phyloP scores from a whole-genome alignment of 2,888 invertebrate species.

The Acanthacorydalis orientalis region DNA sequence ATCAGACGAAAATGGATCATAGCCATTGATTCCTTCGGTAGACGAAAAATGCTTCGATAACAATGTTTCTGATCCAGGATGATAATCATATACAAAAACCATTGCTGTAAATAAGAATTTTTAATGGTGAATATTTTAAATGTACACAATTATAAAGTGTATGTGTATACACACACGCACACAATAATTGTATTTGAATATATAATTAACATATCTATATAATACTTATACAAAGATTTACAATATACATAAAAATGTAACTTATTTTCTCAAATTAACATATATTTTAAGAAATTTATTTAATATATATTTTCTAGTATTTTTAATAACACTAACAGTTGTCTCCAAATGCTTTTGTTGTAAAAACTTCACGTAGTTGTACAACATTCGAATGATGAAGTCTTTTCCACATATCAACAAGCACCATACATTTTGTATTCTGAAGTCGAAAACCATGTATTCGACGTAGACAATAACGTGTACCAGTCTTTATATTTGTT shows the following conservation, averaged over 20 bases:
- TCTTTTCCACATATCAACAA: constrained; percentile 90
- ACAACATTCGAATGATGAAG: constrained; percentile 90
- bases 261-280: too few species aligned
- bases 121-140: too few species aligned
- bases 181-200: too few species aligned
- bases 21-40: constrained; percentile 41
- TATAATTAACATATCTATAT: too few species aligned
- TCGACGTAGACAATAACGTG: constrained; percentile 70
- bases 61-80: constrained; percentile 79
- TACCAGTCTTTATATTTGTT: constrained; percentile 70
- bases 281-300: not conserved
- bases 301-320: not conserved
- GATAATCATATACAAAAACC: constrained; percentile 92
- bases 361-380: constrained; percentile 80
- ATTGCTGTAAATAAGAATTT: constrained; percentile 46
- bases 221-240: too few species aligned
- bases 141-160: too few species aligned
- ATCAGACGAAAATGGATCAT: constrained; percentile 71
- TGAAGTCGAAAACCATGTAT: constrained; percentile 73
- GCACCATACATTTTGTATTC: constrained; percentile 66
- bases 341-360: constrained; percentile 91
- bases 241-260: too few species aligned
- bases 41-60: constrained; percentile 68
- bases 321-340: constrained; percentile 50
- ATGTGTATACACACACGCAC: too few species aligned